Conservation (phyloP, 2,797 vertebrate species). For the Nyctibius grandis region DNA sequence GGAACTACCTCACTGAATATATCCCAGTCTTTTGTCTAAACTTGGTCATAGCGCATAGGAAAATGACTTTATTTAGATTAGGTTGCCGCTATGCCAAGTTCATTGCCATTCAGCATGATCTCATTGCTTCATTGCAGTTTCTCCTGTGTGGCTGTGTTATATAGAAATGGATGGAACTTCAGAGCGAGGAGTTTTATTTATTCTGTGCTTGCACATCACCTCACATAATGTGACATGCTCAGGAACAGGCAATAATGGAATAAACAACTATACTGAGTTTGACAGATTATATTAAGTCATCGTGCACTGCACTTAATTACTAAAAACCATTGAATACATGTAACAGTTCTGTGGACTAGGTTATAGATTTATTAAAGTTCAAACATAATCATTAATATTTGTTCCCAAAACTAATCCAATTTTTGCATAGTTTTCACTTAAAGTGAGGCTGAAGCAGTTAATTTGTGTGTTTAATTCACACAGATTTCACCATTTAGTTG, state of each 20-base stretch:
- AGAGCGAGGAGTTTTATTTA: neutral
- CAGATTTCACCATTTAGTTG: neutral
- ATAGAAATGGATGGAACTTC: neutral
- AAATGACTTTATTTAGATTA: neutral
- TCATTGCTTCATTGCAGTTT: neutral
- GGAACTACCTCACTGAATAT: neutral
- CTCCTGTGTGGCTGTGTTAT: neutral
- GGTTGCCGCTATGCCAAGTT: neutral
- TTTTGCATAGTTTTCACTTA: neutral
- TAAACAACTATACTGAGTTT: neutral
- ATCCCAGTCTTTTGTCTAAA: neutral
- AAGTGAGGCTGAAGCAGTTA: neutral
- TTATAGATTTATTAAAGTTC: neutral
- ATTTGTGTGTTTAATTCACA: neutral
- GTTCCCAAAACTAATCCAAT: neutral
- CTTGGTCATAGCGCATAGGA: neutral
- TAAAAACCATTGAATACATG: neutral
- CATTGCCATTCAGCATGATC: neutral
- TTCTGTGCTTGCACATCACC: neutral
- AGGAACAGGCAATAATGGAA: neutral
- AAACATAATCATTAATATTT: neutral
- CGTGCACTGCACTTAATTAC: neutral
- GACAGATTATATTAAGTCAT: neutral
- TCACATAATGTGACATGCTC: neutral
- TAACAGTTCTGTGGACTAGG: neutral